These are phyloP conservation scores for Cantharis rustica DNA, from an alignment of 2,888 invertebrate species.

Conservation along the genomic window DNA sequence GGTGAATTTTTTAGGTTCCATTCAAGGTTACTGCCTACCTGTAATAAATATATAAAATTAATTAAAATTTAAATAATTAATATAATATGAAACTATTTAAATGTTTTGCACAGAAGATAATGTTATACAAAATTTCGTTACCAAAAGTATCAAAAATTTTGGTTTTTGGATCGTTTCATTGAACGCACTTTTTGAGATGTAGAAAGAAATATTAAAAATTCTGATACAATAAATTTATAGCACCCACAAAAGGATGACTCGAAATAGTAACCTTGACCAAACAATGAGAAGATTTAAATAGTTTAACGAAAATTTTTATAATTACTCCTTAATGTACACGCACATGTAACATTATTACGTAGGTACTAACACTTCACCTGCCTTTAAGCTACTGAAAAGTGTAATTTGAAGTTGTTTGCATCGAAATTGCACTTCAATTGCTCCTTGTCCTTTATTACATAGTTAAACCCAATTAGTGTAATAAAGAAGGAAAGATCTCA, in stretches of 20 bases:
- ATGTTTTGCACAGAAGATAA: no score
- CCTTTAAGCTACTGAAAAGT: constrained; percentile 21
- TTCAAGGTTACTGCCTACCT: background rate
- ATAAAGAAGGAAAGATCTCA: constrained; percentile 16
- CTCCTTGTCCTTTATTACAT: constrained; percentile 22
- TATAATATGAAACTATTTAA: background rate
- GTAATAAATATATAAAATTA: background rate
- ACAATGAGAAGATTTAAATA: background rate
- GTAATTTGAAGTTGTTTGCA: constrained; percentile 22
- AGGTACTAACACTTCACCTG: constrained; percentile 18
- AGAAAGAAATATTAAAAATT: background rate
- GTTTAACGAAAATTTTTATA: background rate
- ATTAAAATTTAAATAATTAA: background rate
- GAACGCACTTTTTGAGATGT: background rate
- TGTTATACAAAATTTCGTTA: background rate
- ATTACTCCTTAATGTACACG: constrained; percentile 2
- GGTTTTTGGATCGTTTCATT: background rate
- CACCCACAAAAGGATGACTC: background rate
- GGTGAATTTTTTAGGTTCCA: background rate
- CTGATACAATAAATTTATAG: background rate
- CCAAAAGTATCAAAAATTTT: background rate
- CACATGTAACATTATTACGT: background rate
- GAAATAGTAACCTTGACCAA: background rate
- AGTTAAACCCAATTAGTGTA: constrained; percentile 16
- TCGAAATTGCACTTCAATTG: constrained; percentile 30